Evolutionary conservation across 2,113 vertebrate species (phyloP).

Genomic region (Ceuthmochares aereus): DNA sequence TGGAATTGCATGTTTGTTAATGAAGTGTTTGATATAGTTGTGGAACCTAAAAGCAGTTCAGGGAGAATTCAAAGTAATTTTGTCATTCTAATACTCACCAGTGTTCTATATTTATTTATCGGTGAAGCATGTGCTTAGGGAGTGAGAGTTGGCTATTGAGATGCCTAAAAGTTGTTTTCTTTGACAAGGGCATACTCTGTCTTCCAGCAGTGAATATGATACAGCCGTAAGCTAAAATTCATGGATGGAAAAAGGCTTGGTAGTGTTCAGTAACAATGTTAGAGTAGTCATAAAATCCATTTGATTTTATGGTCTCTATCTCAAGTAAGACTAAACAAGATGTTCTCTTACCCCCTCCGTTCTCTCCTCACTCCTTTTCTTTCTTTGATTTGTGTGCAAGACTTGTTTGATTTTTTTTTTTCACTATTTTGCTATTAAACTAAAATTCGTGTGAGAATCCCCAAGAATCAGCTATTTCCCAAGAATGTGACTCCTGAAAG

Average conservation of each 20-base stretch:
- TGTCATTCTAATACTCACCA: not conserved
- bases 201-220: not conserved
- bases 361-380: not conserved
- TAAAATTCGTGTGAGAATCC: not conserved
- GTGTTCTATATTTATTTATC: not conserved
- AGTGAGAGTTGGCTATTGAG: not conserved
- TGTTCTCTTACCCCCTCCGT: not conserved
- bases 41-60: not conserved
- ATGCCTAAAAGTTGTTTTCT: not conserved
- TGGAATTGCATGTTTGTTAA: not conserved
- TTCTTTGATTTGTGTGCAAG: not conserved
- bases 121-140: not conserved
- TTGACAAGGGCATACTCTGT: not conserved
- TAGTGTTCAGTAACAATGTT: not conserved
- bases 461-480: not conserved
- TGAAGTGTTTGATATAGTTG: not conserved
- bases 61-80: not conserved
- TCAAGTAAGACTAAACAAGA: not conserved
- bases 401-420: not conserved
- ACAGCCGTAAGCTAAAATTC: not conserved
- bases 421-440: not conserved
- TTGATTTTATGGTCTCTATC: not conserved
- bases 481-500: constrained; percentile 29
- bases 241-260: not conserved
- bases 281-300: not conserved